Base-by-base conservation (phyloP, 2,113 vertebrate species). In the Colius striatus region DNA sequence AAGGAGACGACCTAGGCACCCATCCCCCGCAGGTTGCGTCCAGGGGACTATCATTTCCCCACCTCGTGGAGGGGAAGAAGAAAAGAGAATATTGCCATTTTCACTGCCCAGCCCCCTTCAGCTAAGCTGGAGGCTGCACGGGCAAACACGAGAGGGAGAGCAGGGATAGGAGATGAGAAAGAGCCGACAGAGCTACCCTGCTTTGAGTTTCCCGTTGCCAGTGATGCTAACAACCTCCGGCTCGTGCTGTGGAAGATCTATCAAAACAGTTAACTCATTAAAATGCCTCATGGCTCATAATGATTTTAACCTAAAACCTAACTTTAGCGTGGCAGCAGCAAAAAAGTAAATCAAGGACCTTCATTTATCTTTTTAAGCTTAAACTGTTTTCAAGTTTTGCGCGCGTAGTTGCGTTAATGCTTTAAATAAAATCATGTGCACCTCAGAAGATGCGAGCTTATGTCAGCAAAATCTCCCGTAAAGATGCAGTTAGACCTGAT, bases 391-490 rank as follows among this genome's bases (percentile, higher is more conserved):
- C 6, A 63, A 80, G 63, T 84, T 55, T 48, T 84, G 34, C 43
- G 43, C 3, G 10, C 2, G 1, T 23, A 18, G 43, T 21, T 41
- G 11, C 4, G 5, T 61, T 57, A 76, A 55, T 25, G 23, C 19
- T 63, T 20, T 0, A 16, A 11, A 11, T 4, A 13, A 22, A 67
- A 18, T 27, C 72, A 72, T 1, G 3, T 5, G 3, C 79, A n/a
- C 38, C 29, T 48, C 11, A 9, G 30, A 13, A 84, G 50, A 53
- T 18, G 34, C 3, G 9, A 88, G 50, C 5, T 48, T 48, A 4
- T 88, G 83, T 53, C 75, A 70, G 50, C 63, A 62, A 65, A 94
- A n/a, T 11, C 83, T 80, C 19, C 72, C 14, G 1, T 6, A 18
- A 62, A 70, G 84, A 60, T 85, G 76, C 76, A 6, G 67, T 14